These are phyloP conservation scores for Griposia aprilina DNA, from an alignment of 2,888 invertebrate genomes.

Conservation along the genomic window DNA sequence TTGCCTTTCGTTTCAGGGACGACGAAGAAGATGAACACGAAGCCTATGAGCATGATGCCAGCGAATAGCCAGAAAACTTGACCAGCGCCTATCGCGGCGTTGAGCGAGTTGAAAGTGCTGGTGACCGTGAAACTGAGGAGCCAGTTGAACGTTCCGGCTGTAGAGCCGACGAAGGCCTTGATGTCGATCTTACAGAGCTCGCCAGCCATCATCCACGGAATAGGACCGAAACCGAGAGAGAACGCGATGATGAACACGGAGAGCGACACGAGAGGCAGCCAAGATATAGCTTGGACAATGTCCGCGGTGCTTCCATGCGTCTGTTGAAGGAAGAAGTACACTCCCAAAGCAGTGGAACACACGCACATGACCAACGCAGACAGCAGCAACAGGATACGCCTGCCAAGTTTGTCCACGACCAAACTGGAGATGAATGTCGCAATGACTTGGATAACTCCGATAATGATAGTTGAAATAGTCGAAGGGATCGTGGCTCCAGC, in stretches of 20 bases:
- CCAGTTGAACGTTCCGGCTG: constrained; percentile 96
- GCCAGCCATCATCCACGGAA: constrained; percentile 96
- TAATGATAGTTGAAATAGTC: constrained; percentile 93
- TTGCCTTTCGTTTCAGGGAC: constrained; percentile 93
- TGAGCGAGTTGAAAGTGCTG: constrained; percentile 92
- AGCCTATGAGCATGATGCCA: constrained; percentile 91
- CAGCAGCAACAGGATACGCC: constrained; percentile 93
- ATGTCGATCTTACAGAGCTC: constrained; percentile 95
- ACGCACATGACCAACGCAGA: constrained; percentile 94
- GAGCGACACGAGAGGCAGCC: constrained; percentile 94
- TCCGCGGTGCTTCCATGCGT: constrained; percentile 74
- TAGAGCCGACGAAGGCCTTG: constrained; percentile 94
- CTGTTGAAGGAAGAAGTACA: constrained; percentile 91
- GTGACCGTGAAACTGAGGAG: constrained; percentile 95
- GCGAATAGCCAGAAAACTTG: constrained; percentile 94
- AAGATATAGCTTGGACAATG: constrained; percentile 90
- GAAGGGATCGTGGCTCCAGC: constrained; percentile 91
- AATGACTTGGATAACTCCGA: constrained; percentile 95
- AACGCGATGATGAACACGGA: constrained; percentile 95
- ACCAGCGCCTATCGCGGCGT: constrained; percentile 89
- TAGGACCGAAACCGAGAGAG: constrained; percentile 96
- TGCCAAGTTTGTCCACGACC: constrained; percentile 95
- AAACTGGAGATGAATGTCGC: constrained; percentile 94
- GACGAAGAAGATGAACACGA: constrained; percentile 92
- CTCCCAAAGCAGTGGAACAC: constrained; percentile 92